Evolutionary conservation across 2,797 vertebrate genomes (phyloP).

Genomic region (Anniella stebbinsi): DNA sequence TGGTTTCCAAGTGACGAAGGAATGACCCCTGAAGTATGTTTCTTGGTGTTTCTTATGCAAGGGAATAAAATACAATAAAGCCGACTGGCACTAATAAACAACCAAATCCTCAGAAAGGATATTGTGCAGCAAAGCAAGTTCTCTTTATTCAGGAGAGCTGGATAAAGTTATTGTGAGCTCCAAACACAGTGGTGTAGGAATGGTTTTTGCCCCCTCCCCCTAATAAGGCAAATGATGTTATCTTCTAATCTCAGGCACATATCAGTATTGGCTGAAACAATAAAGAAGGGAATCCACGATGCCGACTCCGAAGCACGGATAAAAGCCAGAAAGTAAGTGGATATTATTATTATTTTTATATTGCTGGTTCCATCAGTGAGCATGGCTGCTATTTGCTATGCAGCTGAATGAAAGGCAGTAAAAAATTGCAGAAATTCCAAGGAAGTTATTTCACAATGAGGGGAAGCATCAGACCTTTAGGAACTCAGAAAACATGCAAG

Average conservation of each 20-base stretch:
- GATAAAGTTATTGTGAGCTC: constrained; percentile 32
- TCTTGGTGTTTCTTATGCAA: constrained; percentile 56
- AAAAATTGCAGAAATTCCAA: neutral
- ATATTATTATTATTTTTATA: no score
- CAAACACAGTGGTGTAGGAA: neutral
- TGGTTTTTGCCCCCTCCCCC: neutral
- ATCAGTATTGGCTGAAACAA: constrained; percentile 95
- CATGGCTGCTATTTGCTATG: neutral
- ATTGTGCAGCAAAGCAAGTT: neutral
- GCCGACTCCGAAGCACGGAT: constrained; percentile 97
- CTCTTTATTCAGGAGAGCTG: neutral
- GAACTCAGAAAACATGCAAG: neutral
- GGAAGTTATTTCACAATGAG: neutral
- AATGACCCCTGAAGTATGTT: constrained; percentile 75
- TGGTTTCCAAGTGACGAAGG: constrained; percentile 72
- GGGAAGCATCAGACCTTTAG: neutral
- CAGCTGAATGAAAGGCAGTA: neutral
- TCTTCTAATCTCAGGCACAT: constrained; percentile 89
- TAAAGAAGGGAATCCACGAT: constrained; percentile 97
- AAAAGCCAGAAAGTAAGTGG: constrained; percentile 96
- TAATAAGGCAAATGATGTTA: constrained; percentile 65
- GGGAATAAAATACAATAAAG: constrained; percentile 55
- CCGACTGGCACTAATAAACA: constrained; percentile 44
- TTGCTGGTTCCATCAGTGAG: neutral
- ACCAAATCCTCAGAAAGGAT: constrained; percentile 32